Conservation (phyloP, 2,888 invertebrate genomes). For the Mythimna pallens region DNA sequence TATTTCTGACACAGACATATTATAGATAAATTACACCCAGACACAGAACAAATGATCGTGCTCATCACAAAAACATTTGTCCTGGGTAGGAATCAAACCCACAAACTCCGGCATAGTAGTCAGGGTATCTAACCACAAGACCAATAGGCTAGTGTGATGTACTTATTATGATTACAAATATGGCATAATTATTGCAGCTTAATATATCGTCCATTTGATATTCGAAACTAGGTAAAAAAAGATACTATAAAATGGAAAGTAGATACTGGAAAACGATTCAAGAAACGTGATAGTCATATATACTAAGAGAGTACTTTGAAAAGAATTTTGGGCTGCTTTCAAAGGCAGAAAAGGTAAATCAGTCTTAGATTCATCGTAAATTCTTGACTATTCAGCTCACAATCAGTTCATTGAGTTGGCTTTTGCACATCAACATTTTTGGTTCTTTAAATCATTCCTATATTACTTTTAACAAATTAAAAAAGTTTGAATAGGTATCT, state of each 20-base stretch:
- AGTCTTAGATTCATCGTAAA: slow-evolving; percentile 13
- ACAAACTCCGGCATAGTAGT: too few species aligned
- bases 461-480: background rate
- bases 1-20: too few species aligned
- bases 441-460: background rate
- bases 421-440: slow-evolving; percentile 8
- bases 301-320: slow-evolving; percentile 17
- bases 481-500: background rate
- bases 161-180: too few species aligned
- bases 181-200: too few species aligned
- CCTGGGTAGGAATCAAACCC: too few species aligned
- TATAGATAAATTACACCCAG: too few species aligned
- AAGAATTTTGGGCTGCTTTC: background rate
- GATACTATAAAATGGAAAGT: background rate
- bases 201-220: background rate
- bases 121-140: too few species aligned
- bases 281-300: slow-evolving; percentile 22
- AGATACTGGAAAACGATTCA: background rate
- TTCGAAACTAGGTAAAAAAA: background rate
- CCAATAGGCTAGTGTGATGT: too few species aligned
- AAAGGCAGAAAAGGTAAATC: slow-evolving; percentile 40
- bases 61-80: too few species aligned
- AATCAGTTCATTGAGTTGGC: slow-evolving; percentile 4
- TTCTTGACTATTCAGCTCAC: slow-evolving; percentile 29
- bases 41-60: too few species aligned